Conservation (phyloP, 2,113 vertebrate genomes). For the Microcebus jonahi region DNA sequence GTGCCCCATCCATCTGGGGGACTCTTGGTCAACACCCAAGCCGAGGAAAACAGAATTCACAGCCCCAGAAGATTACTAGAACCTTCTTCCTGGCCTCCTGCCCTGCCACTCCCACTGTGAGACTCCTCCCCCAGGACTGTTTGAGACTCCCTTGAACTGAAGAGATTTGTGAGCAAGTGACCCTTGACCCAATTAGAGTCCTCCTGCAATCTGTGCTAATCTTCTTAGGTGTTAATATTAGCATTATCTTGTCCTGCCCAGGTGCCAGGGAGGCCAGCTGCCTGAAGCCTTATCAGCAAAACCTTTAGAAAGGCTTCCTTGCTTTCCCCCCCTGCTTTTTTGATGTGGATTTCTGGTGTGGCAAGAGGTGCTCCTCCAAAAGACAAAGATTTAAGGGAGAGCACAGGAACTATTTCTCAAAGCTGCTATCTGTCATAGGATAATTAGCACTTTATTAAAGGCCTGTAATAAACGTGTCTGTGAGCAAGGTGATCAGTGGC, state of each 20-base stretch:
- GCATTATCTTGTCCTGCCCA: neutral
- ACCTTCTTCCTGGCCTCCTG: neutral
- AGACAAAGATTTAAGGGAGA: neutral
- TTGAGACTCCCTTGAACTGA: neutral
- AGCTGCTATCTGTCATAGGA: neutral
- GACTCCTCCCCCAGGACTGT: neutral
- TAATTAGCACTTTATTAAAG: neutral
- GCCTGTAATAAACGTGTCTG: neutral
- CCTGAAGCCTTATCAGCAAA: neutral
- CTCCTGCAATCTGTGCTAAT: slow-evolving; percentile 16
- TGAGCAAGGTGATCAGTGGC: neutral
- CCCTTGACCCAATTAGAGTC: slow-evolving; percentile 53
- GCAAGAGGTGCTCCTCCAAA: neutral
- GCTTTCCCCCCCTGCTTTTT: neutral
- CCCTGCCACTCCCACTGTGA: neutral
- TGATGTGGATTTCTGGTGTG: neutral
- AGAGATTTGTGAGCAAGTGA: slow-evolving; percentile 33
- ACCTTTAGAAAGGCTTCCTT: neutral
- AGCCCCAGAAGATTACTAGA: neutral
- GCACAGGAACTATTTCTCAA: neutral
- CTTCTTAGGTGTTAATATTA: slow-evolving; percentile 69
- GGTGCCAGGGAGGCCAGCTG: neutral
- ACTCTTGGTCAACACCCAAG: neutral
- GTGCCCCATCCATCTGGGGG: neutral
- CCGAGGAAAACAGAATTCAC: neutral